Evolutionary conservation across 2,113 vertebrate species (phyloP), one percentile per base, ranked within the genome.

Genomic region (Nicator chloris): DNA sequence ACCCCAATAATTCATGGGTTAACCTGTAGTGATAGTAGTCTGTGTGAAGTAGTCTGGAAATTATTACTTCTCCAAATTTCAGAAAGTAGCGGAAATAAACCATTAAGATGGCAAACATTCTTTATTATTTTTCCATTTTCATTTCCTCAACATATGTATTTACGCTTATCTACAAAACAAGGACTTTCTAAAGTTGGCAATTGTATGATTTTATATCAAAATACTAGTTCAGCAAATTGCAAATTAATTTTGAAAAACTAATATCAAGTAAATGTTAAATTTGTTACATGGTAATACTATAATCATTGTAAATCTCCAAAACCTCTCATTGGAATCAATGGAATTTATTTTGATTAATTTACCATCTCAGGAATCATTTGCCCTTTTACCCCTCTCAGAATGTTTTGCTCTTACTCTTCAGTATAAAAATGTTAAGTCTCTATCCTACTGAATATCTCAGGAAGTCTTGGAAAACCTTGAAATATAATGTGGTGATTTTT

Each of bases 11-110:
- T 10, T 51, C 4, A 39, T 9, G 3, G 0, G 0, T 60, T 68
- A 54, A 54, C 2, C 3, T n/a, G 4, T 14, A 30, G 17, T 63
- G 20, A 15, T 3, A 14, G 33, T 13, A 23, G 2, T 2, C 11
- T 51, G 1, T 53, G 8, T 30, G 1, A 6, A 1, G 3, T 27
- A 31, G 15, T 12, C 37, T 10, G 2, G 21, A 94, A 82, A 11
- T 12, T 0, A 71, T 53, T 57, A n/a, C 4, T 66, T 30, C 11
- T 60, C 9, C 7, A 42, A 35, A 71, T 24, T 72, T 51, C 65
- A 20, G 23, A 59, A 88, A 60, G 8, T 5, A 80, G 5, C 0
- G 71, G 26, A 69, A 49, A 9, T 66, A 37, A 75, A 44, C 2
- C 4, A 39, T 72, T 83, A 83, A 42, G 35, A 64, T 2, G 51